Base-by-base conservation (phyloP, 1,140 invertebrate species). In the Lithobius niger region DNA sequence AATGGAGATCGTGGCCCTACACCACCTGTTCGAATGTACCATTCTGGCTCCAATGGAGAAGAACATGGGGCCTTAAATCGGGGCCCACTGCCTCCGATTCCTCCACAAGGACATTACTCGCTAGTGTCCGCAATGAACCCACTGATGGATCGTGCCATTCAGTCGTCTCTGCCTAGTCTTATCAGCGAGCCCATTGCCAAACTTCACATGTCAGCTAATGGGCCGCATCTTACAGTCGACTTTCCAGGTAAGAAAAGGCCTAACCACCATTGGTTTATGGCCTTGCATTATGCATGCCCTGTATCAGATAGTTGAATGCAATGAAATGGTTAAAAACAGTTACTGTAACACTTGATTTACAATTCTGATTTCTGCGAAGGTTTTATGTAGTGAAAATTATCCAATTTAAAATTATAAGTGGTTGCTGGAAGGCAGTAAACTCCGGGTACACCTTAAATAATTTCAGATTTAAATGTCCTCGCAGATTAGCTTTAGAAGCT, bases 81-180 rank as follows among this genome's bases (percentile, higher is more conserved):
- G 40, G 25, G 43, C 47, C n/a, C 21, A 18, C 47, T 40, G 51
- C 36, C 58, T 26, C 31, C 56, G 36, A 54, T 18, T 57, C 3
- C 47, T 50, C 18, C 19, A 21, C n/a, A 59, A 49, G 31, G 42
- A 47, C 15, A 27, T 27, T 25, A 55, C 13, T 19, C 26, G 3
- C 10, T 31, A 3, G 13, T 15, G 1, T 52, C 59, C 56, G n/a
- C 61, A 57, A 48, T 53, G 4, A 63, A 55, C 26, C 51, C 36
- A 40, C 16, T 72, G 28, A 67, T 68, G 60, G 73, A 76, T 53
- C 59, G 73, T 49, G 72, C 67, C 24, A 72, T 74, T 52, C 73
- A 76, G 64, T 74, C 73, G 24, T 74, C 73, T 25, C 61, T 75
- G 24, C 71, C 71, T 3, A 72, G 70, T 61, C 60, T 74, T 21